phyloP scores from a whole-genome alignment of 2,888 invertebrate genomes.

The Drosophila lacicola region DNA sequence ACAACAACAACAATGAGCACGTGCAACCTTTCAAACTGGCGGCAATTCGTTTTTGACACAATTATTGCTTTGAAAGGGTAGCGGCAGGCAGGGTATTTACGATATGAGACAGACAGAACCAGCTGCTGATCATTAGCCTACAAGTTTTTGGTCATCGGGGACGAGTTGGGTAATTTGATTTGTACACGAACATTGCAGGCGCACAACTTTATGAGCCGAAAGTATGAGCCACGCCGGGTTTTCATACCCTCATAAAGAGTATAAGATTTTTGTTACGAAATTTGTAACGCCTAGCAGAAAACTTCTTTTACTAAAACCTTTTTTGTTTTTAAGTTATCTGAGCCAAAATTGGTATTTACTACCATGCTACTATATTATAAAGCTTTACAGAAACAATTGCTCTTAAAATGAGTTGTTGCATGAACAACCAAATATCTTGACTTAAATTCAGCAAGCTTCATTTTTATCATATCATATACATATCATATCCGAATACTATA shows the following conservation, averaged over 20 bases:
- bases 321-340: no score
- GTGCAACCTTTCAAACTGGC: constrained; percentile 62
- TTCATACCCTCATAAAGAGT: background rate
- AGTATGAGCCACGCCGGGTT: constrained; percentile 30
- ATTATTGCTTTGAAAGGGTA: constrained; percentile 46
- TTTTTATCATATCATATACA: no score
- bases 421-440: no score
- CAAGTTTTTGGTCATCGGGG: constrained; percentile 29
- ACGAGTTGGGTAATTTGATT: constrained; percentile 62
- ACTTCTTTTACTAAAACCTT: no score
- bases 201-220: constrained; percentile 39
- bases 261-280: background rate
- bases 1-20: constrained; percentile 43
- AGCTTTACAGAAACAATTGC: no score
- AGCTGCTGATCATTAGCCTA: constrained; percentile 55
- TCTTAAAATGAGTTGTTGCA: no score
- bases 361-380: no score
- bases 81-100: constrained; percentile 11
- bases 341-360: no score
- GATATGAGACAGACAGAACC: constrained; percentile 26
- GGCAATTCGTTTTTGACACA: constrained; percentile 65
- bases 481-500: no score
- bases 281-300: no score
- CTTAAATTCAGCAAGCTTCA: no score
- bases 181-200: constrained; percentile 51